A percentile compares a stretch with the other conserved stretches of the same genome.
phyloP scores from a whole-genome alignment of 30 jellyfish, hydroid and myxozoan genomes.

The Cassiopea xamachana region DNA sequence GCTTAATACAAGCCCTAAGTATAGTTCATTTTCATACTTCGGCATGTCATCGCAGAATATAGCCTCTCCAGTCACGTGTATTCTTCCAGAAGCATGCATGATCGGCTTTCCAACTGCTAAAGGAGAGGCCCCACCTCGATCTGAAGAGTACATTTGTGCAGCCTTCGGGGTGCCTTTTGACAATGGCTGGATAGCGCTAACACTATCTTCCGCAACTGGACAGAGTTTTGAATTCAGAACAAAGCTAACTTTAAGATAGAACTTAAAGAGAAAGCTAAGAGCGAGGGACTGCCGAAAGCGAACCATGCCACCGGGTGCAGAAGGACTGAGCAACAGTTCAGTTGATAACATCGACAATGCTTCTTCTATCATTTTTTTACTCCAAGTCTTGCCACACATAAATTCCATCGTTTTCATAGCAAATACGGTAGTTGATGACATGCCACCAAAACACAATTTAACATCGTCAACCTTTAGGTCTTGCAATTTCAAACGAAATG shows the following conservation, averaged over 20 bases:
- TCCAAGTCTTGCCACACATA: conserved; percentile 41
- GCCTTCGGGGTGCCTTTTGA: not conserved
- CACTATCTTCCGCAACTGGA: not conserved
- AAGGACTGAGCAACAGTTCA: conserved; percentile 22
- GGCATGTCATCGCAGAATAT: conserved; percentile 64
- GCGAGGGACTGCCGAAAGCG: conserved; percentile 46
- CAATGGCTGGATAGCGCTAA: conserved; percentile 34
- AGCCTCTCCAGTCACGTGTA: conserved; percentile 66
- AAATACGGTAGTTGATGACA: conserved; percentile 40
- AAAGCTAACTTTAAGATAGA: conserved; percentile 21
- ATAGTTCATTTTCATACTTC: conserved; percentile 38
- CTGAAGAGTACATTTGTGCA: not conserved
- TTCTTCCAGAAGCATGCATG: conserved; percentile 33
- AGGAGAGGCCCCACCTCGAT: not conserved
- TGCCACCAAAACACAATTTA: conserved; percentile 50
- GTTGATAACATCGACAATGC: conserved; percentile 13
- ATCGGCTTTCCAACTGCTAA: conserved; percentile 25
- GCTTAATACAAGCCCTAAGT: conserved; percentile 56
- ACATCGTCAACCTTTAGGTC: conserved; percentile 11
- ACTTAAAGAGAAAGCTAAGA: conserved; percentile 41
- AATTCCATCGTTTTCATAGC: conserved; percentile 23
- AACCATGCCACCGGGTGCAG: conserved; percentile 57
- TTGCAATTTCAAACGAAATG: conserved; percentile 24
- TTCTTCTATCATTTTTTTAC: conserved; percentile 24
- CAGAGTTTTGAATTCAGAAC: not conserved